Base-by-base conservation (phyloP, 2,888 invertebrate genomes). In the Cataglyphis albicans region DNA sequence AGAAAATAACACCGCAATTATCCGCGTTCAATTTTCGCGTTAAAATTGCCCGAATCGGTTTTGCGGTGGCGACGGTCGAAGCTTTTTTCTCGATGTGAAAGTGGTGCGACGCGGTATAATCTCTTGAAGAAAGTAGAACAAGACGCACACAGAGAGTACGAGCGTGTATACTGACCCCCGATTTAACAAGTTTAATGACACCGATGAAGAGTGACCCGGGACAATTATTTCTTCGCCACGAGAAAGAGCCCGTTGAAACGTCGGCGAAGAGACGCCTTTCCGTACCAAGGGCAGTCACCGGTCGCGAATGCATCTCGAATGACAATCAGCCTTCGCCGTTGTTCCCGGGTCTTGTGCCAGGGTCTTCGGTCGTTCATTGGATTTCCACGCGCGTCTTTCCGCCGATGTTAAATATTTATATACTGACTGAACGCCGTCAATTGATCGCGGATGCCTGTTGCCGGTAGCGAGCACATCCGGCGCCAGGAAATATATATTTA, bases 171-270 rank as follows among this genome's bases (percentile, higher is more conserved):
- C 59, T 83, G 84, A 85, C 87, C 87, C 83, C 76, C 65, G 84
- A 65, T 80, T 85, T 80, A 72, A 88, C 87, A 81, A 87, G 88
- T 88, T 88, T 88, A 88, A 88, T 75, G 89, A 88, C 89, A 88
- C 89, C 80, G 65, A 21, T 74, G 73, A 84, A 78, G 38, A 76
- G 59, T 70, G 83, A 78, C 72, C 52, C 85, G 59, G 59, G 89
- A 73, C 89, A 87, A 87, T 89, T 89, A 89, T 84, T 86, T 87
- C 86, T 76, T 82, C 74, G 83, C 63, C 70, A n/a, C 70, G 83
- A 84, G 86, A 80, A 57, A 70, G 76, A 68, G 29, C 21, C 72
- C 87, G 81, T 87, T 87, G 80, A 84, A 87, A 67, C 85, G 84
- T 87, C 76, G 81, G 72, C 87, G 75, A 25, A 76, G 84, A 84